Percentiles rank a stretch among this genome's conserved stretches.
Evolutionary conservation across 1,140 invertebrate species (phyloP).

Genomic region (Tenebrio molitor): DNA sequence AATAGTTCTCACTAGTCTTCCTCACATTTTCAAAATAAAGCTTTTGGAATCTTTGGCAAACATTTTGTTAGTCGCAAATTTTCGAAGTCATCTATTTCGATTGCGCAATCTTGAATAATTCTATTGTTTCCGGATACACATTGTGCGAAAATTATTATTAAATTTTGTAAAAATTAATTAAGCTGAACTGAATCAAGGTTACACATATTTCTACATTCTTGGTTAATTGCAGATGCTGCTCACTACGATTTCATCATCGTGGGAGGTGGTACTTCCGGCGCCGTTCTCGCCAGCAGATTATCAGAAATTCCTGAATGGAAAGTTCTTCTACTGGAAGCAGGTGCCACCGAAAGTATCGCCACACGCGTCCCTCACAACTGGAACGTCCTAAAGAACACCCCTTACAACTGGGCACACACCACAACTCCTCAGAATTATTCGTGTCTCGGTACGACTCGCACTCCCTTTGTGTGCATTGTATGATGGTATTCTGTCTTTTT

Average conservation of each 20-base stretch:
- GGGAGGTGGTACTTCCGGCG: slow-evolving; percentile 68
- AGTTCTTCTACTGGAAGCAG: slow-evolving; percentile 80
- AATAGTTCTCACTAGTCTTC: too few relatives aligned
- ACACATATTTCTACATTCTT: too few relatives aligned
- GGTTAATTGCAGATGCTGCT: slow-evolving; percentile 8
- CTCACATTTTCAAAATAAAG: too few relatives aligned
- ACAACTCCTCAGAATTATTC: slow-evolving; percentile 78
- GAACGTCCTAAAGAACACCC: slow-evolving; percentile 75
- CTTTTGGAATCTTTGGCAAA: too few relatives aligned
- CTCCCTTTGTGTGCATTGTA: too few relatives aligned
- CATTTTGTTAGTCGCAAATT: too few relatives aligned
- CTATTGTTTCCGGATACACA: too few relatives aligned
- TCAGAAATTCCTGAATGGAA: slow-evolving; percentile 78
- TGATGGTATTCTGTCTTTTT: slow-evolving; percentile 4
- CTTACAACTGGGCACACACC: slow-evolving; percentile 83
- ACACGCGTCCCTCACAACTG: slow-evolving; percentile 81
- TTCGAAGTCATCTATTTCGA: too few relatives aligned
- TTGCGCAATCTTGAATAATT: too few relatives aligned
- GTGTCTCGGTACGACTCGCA: slow-evolving; percentile 70
- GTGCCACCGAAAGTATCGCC: slow-evolving; percentile 75
- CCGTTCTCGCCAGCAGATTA: slow-evolving; percentile 74
- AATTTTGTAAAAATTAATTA: too few relatives aligned
- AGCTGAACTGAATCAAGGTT: too few relatives aligned
- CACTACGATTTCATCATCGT: slow-evolving; percentile 56
- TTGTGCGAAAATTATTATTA: too few relatives aligned